Evolutionary conservation across 2,888 invertebrate species (phyloP), one percentile per base, ranked within the genome.

Genomic region (Rhaphigaster nebulosa): DNA sequence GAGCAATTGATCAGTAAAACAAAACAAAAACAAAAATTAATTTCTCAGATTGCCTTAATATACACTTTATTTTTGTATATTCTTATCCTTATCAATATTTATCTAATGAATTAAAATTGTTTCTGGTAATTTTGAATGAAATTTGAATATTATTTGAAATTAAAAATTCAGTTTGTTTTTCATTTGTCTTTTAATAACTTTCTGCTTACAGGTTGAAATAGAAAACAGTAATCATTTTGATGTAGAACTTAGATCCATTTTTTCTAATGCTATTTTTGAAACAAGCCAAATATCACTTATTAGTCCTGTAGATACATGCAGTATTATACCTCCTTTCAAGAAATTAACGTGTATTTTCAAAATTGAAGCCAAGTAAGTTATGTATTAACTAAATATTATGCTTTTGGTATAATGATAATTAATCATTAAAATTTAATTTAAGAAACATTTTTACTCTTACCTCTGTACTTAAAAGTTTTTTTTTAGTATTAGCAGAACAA

Each of bases 311-410:
- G n/a, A 45, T 84, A 26, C 45, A 13, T n/a, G 20, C n/a, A 26
- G 10, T 26, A n/a, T 84, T 45, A 34, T 84, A 45, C 4, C 23
- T n/a, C 26, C 84, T 45, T n/a, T 13, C 15, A 41, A 12, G 41
- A 84, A 84, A 84, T n/a, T 41, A 84, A 45, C 20, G 45, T 84
- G n/a, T 15, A 45, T 3, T 23, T 84, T 84, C 13, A n/a, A 84
- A 84, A 84, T 84, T 10, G 45, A 84, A 45, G 45, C 84, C 26
- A 84, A 84, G 84, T 84, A 84, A 84, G 84, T 84, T 70, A 10
- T 8, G 8, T n/a, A 29, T 65, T 65, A 26, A 26, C 29, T 65
- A 15, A 65, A 65, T 65, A 8, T 29, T 18, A 65, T 70, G 38
- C 20, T 70, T 70, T 70, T 34, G 34, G 15, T 70, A 29, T 29